phyloP scores from a whole-genome alignment of 2,888 invertebrate genomes.

The Didymodactylos carnosus region DNA sequence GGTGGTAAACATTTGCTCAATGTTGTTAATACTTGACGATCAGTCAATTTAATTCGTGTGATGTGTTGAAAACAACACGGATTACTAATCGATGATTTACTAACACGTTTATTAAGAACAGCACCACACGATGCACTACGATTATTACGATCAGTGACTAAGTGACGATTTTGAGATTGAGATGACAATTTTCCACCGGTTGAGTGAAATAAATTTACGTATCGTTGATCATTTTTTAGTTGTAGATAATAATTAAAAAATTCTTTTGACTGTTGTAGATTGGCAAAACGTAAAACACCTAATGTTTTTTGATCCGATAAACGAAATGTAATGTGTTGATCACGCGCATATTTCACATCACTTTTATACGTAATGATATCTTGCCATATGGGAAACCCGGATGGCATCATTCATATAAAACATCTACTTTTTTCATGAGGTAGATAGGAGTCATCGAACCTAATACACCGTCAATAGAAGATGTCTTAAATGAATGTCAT shows the following conservation, averaged over 20 bases:
- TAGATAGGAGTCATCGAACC: too few relatives aligned
- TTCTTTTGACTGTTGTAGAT: background rate
- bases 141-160: background rate
- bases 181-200: too few relatives aligned
- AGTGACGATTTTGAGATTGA: too few relatives aligned
- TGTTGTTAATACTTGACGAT: background rate
- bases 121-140: background rate
- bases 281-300: background rate
- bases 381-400: slow-evolving; percentile 12
- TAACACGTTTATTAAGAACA: background rate
- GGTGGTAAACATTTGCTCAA: background rate
- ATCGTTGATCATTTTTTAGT: background rate
- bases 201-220: background rate
- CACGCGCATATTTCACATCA: background rate
- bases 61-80: slow-evolving; percentile 11
- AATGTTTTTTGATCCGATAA: background rate
- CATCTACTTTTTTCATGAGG: too few relatives aligned
- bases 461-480: too few relatives aligned
- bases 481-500: too few relatives aligned
- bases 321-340: background rate
- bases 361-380: background rate
- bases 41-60: background rate
- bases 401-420: too few relatives aligned
- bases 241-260: background rate
- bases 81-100: slow-evolving; percentile 11